Evolutionary conservation across 2,888 invertebrate species (phyloP).

Genomic region (Dascillus cervinus): DNA sequence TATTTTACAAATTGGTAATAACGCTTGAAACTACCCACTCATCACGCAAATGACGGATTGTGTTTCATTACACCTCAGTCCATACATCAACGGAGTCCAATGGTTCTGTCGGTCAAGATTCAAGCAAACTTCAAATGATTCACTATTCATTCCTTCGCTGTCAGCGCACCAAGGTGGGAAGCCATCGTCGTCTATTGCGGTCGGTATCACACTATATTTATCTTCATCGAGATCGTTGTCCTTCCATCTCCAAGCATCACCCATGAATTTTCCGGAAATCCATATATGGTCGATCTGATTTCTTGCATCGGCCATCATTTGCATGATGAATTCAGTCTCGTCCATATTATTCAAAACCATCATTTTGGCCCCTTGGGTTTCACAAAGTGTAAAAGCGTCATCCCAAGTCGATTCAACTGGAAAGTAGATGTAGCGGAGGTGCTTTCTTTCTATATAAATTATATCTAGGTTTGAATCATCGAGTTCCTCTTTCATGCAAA

Average conservation of each 20-base stretch:
- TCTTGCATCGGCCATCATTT: slow-evolving; percentile 10
- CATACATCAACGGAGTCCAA: slow-evolving; percentile 44
- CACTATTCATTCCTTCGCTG: slow-evolving; percentile 43
- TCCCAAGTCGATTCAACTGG: slow-evolving; percentile 24
- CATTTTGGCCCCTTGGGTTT: slow-evolving; percentile 3
- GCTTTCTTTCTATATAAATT: background rate
- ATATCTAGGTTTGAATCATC: background rate
- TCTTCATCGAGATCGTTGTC: slow-evolving; percentile 11
- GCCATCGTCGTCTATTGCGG: slow-evolving; percentile 21
- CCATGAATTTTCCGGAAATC: slow-evolving; percentile 41
- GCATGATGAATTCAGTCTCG: slow-evolving; percentile 9
- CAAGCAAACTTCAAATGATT: slow-evolving; percentile 42
- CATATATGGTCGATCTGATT: slow-evolving; percentile 40
- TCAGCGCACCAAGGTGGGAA: slow-evolving; percentile 47
- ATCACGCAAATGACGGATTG: slow-evolving; percentile 48
- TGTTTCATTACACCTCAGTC: slow-evolving; percentile 46
- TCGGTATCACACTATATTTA: slow-evolving; percentile 1
- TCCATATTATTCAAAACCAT: slow-evolving; percentile 6
- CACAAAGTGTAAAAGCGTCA: slow-evolving; percentile 12
- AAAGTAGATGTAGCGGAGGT: slow-evolving; percentile 25
- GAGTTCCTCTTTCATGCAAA: slow-evolving; percentile 39
- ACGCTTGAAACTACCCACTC: too few relatives aligned
- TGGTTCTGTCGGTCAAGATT: slow-evolving; percentile 48
- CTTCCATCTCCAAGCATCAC: slow-evolving; percentile 3
- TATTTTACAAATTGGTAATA: too few relatives aligned